phyloP scores from a whole-genome alignment of 1,140 invertebrate species.

The Heliconius himera region DNA sequence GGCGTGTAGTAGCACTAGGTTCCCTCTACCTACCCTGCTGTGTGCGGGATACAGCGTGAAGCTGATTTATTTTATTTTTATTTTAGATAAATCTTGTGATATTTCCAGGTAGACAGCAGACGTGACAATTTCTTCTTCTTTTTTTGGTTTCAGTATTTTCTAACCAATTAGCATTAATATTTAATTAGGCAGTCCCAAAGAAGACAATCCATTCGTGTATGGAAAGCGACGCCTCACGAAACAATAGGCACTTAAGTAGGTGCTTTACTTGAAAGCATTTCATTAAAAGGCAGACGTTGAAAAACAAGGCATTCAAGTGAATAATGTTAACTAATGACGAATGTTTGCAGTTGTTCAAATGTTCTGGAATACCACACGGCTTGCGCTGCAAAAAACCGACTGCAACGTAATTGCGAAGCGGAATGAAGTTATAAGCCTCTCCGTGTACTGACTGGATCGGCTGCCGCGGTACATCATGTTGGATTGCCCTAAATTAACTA shows the following conservation, averaged over 20 bases:
- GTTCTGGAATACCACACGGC: constrained; percentile 56
- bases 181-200: constrained; percentile 22
- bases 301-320: constrained; percentile 62
- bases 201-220: constrained; percentile 42
- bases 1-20: too few species aligned
- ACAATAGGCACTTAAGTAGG: constrained; percentile 51
- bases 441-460: constrained; percentile 39
- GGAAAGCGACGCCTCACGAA: constrained; percentile 46
- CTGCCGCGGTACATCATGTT: constrained; percentile 26
- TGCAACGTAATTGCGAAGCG: constrained; percentile 63
- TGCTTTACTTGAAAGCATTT: constrained; percentile 55
- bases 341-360: constrained; percentile 67
- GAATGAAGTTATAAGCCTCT: constrained; percentile 65
- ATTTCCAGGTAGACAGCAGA: neutral
- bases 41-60: too few species aligned
- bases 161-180: constrained; percentile 5
- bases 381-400: constrained; percentile 53
- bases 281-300: constrained; percentile 64
- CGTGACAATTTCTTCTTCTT: neutral
- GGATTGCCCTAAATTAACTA: constrained; percentile 17
- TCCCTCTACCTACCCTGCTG: too few species aligned
- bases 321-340: constrained; percentile 74
- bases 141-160: neutral
- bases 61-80: too few species aligned
- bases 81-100: neutral